phyloP scores from a whole-genome alignment of 2,888 invertebrate species.

The Pyrgus malvae region DNA sequence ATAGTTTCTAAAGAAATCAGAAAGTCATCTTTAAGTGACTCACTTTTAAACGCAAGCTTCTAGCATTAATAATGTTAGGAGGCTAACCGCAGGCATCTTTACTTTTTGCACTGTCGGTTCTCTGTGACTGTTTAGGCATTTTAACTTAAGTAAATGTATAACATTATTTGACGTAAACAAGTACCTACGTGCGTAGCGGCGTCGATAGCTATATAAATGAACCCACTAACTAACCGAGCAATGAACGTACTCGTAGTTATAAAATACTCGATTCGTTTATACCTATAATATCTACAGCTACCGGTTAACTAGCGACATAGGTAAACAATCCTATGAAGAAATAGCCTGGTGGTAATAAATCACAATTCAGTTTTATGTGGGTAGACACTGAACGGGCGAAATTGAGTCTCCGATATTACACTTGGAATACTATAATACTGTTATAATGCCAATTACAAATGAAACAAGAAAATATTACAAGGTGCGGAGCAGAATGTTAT shows the following conservation, averaged over 20 bases:
- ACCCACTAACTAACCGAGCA: neutral
- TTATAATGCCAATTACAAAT: neutral
- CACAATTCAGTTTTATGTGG: neutral
- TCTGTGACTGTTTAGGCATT: neutral
- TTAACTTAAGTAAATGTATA: neutral
- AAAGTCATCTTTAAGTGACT: neutral
- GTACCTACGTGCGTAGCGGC: neutral
- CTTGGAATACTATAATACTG: neutral
- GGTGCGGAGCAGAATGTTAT: neutral
- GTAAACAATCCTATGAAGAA: neutral
- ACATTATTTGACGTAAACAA: neutral
- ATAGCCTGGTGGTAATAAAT: neutral
- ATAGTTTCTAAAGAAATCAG: neutral
- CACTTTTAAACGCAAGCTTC: neutral
- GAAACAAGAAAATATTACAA: neutral
- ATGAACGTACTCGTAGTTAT: neutral
- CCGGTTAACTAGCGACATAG: neutral
- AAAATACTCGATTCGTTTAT: neutral
- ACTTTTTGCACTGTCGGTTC: neutral
- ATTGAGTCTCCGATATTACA: neutral
- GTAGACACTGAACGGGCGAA: neutral
- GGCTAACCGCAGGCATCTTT: neutral
- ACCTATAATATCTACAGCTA: neutral
- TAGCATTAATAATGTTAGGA: neutral
- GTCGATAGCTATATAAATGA: neutral